phyloP scores from a whole-genome alignment of 1,140 invertebrate genomes.

The Magallana angulata region DNA sequence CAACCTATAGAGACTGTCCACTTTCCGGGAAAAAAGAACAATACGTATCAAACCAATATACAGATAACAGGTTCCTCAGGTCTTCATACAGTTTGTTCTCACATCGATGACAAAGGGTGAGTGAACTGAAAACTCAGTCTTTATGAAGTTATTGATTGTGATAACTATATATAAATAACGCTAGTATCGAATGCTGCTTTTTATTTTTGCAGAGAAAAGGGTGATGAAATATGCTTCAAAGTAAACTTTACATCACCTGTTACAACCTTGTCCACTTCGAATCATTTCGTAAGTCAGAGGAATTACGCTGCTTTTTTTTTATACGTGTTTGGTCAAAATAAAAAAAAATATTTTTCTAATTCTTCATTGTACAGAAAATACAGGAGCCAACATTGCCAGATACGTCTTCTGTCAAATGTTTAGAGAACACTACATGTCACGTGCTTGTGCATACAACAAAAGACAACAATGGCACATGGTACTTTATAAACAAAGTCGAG shows the following conservation, averaged over 20 bases:
- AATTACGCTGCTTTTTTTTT: not conserved
- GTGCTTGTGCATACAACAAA: slow-evolving; percentile 19
- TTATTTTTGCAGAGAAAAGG: not conserved
- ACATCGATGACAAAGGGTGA: not conserved
- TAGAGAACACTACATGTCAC: not conserved
- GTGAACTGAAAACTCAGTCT: not conserved
- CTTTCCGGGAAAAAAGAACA: not conserved
- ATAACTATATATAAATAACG: too few species aligned
- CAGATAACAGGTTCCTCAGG: not conserved
- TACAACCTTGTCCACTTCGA: not conserved
- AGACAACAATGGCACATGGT: slow-evolving; percentile 13
- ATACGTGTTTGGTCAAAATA: not conserved
- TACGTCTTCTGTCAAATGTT: slow-evolving; percentile 24
- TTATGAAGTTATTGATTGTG: too few species aligned
- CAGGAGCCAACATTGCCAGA: slow-evolving; percentile 27
- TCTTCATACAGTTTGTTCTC: not conserved
- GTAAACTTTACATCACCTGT: not conserved
- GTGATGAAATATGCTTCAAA: slow-evolving; percentile 13
- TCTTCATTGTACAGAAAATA: not conserved
- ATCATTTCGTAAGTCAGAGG: not conserved
- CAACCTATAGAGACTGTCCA: not conserved
- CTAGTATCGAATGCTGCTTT: too few species aligned
- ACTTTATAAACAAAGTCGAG: not conserved
- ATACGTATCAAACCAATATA: slow-evolving; percentile 20
- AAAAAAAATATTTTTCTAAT: not conserved